These are phyloP conservation scores for Ylistrum balloti DNA, from an alignment of 1,140 invertebrate species.

Conservation along the genomic window DNA sequence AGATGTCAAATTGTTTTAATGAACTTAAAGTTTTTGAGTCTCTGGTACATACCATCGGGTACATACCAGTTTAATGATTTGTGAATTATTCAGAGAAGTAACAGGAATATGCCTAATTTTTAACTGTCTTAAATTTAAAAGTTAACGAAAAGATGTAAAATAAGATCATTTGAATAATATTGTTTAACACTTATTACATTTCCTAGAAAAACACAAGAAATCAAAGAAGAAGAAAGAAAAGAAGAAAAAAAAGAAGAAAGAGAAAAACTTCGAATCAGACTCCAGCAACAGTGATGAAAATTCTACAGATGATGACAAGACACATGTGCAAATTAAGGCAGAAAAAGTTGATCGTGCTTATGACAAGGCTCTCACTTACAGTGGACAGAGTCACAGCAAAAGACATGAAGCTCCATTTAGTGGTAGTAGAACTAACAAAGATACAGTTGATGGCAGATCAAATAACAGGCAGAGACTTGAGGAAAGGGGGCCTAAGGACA, in stretches of 20 bases:
- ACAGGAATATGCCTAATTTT: too few relatives aligned
- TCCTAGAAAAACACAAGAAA: conserved; percentile 59
- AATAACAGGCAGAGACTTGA: too few relatives aligned
- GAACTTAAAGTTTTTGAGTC: too few relatives aligned
- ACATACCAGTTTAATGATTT: too few relatives aligned
- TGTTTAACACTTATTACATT: conserved; percentile 33
- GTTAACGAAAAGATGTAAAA: too few relatives aligned
- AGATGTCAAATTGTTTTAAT: too few relatives aligned
- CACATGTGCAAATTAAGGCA: conserved; percentile 57
- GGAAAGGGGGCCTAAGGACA: neutral
- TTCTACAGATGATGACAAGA: neutral
- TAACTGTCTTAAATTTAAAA: too few relatives aligned
- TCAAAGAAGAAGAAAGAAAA: conserved; percentile 68
- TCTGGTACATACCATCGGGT: too few relatives aligned
- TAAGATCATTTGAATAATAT: too few relatives aligned
- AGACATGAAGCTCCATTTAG: conserved; percentile 39
- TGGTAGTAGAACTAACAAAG: conserved; percentile 30
- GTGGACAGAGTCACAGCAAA: neutral
- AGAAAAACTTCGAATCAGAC: conserved; percentile 57
- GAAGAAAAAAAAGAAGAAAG: conserved; percentile 70
- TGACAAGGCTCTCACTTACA: conserved; percentile 55
- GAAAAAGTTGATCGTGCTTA: conserved; percentile 64
- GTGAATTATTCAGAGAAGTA: too few relatives aligned
- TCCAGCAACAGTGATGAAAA: conserved; percentile 55
- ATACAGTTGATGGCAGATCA: neutral